Base-by-base conservation (phyloP, 2,113 vertebrate species). In the Psilopogon haemacephalus region DNA sequence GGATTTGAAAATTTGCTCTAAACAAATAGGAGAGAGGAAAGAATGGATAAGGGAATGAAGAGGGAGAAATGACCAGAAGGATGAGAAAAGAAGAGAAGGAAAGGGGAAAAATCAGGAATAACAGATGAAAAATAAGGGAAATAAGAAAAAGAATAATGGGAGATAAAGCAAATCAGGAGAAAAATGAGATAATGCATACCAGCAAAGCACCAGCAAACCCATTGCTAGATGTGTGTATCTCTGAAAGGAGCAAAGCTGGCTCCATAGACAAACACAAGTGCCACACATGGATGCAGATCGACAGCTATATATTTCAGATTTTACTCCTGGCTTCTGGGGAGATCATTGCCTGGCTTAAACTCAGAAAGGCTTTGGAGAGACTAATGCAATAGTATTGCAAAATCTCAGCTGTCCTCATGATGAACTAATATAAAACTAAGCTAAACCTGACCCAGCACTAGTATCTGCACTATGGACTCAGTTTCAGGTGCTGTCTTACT, bases 1-100 rank as follows among this genome's bases (percentile, higher is more conserved):
- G 93, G 95, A 93, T 96, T 85, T 95, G 94, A 95, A 95, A 94
- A 97, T 94, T 86, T 93, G 48, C 70, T 90, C 72, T 95, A 91
- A 96, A 97, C 44, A 94, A 95, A 94, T 95, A 96, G 59, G 86
- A 79, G 64, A 73, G 50, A 80, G 44, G 48, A 79, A 86, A 79
- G 72, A 72, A 68, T 1, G 13, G 79, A 87, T 56, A 90, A 68
- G 80, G 16, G 30, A 84, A 69, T 16, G 8, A 16, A 90, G 11
- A 75, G 24, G 38, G 9, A 54, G 52, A 86, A 58, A 32, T 44
- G 65, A 24, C 27, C 2, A 38, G 40, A 60, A 69, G 14, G 8
- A 72, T 20, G 8, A 60, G 33, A 72, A 79, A 81, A 69, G 17
- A 48, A 32, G 10, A 72, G 46, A 64, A 78, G 9, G 13, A 42